Evolutionary conservation across 2,797 vertebrate genomes (phyloP), one percentile per base, ranked within the genome.

Genomic region (Etheostoma perlongum): DNA sequence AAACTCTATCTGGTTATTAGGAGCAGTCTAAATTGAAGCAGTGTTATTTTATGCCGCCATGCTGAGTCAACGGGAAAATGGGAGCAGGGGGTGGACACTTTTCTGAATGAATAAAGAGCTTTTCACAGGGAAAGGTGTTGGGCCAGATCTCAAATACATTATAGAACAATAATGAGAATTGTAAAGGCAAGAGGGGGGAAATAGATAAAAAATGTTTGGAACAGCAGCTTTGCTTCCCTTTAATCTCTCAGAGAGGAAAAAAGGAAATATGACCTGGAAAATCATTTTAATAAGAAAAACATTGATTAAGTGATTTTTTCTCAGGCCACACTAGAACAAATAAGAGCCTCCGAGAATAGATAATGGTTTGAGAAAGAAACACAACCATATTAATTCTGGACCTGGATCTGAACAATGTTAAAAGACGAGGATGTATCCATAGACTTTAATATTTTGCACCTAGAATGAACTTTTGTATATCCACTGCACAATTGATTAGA

Each of bases 31-130:
- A 93, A 93, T 93, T 93, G 92, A 95, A 93, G 92, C 85, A 81
- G 84, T 85, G 91, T 94, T 95, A 93, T 94, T 94, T 93, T 83
- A 86, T 68, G 74, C 65, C 16, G 82, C 78, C 85, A 83, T 93
- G 94, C 94, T 95, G 95, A 95, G 92, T 95, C 93, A 92, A 91
- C 83, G 76, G 84, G 89, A 93, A 88, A 67, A 77, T 72, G 64
- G 73, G 80, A 83, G 87, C 78, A 68, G 70, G 78, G 76, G 91
- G 80, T 68, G 77, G 79, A 30, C 81, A 75, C 87, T 88, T 76
- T 81, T 75, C 83, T 87, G 88, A 93, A 93, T 94, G 92, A 93
- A 91, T 94, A 93, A 93, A 90, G 84, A 93, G 89, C 83, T 89
- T 89, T 85, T 86, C 75, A 87, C 79, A 67, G 81, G 47, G 23